These are phyloP conservation scores for Hydraecia micacea DNA, from an alignment of 2,888 invertebrate species.

Conservation along the genomic window DNA sequence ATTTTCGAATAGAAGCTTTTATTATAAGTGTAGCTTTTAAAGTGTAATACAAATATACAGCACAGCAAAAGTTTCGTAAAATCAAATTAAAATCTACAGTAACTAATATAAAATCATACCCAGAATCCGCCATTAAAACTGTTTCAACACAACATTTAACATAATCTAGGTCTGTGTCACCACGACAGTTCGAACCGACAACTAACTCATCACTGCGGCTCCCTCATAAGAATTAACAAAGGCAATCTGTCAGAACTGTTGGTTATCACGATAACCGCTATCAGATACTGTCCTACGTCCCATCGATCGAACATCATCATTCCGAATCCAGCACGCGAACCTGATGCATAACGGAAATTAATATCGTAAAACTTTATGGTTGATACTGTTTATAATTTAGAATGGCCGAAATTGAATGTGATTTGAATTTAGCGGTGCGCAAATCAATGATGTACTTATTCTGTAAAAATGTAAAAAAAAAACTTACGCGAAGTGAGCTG, in stretches of 20 bases:
- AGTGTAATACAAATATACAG: background rate
- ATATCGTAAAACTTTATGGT: constrained; percentile 72
- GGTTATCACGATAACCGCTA: constrained; percentile 75
- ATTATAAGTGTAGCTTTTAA: background rate
- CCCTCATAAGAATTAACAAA: constrained; percentile 45
- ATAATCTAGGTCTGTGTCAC: background rate
- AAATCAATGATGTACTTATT: background rate
- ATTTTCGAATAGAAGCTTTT: background rate
- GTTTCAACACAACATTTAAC: background rate
- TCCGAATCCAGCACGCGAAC: constrained; percentile 74
- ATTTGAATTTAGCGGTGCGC: constrained; percentile 16
- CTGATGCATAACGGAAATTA: constrained; percentile 66
- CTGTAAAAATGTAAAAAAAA: background rate
- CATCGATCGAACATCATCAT: constrained; percentile 70
- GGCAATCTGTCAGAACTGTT: constrained; percentile 65
- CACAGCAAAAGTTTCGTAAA: background rate
- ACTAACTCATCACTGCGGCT: constrained; percentile 45
- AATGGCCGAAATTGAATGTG: constrained; percentile 11
- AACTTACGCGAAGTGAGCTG: background rate
- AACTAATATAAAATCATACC: constrained; percentile 23
- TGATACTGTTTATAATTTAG: constrained; percentile 40
- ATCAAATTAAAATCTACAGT: background rate
- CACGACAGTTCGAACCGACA: constrained; percentile 35
- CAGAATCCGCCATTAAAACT: constrained; percentile 2
- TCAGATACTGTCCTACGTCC: constrained; percentile 61